Conservation (phyloP, 2,113 vertebrate genomes). For the Elephantulus edwardii region DNA sequence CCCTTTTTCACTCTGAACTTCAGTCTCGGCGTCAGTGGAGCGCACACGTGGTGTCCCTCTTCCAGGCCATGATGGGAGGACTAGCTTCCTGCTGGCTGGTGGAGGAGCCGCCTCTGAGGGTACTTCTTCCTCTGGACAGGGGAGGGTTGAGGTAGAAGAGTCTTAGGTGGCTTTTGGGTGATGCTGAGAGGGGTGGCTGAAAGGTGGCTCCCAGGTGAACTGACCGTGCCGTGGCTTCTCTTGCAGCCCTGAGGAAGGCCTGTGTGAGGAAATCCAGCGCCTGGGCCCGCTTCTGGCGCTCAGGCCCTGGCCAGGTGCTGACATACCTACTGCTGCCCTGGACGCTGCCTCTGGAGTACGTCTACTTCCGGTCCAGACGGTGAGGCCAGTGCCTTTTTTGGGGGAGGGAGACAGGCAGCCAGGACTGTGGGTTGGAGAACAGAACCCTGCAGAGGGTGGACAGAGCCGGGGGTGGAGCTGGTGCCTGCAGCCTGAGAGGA, state of each 20-base stretch:
- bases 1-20: not conserved
- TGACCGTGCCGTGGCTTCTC: not conserved
- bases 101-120: fast-evolving
- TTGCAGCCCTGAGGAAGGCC: constrained; percentile 9
- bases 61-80: fast-evolving
- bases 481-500: too few relatives aligned
- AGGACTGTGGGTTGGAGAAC: too few relatives aligned
- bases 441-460: not conserved
- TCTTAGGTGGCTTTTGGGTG: not conserved
- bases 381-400: not conserved
- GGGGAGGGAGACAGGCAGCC: not conserved
- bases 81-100: not conserved
- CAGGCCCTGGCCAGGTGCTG: not conserved
- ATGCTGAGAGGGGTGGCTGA: not conserved
- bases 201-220: not conserved
- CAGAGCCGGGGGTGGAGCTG: not conserved
- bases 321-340: constrained; percentile 50
- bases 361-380: constrained; percentile 51
- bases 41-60: fast-evolving
- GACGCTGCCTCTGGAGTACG: constrained; percentile 13
- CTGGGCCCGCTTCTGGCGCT: constrained; percentile 48
- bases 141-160: fast-evolving
- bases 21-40: not conserved
- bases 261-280: not conserved
- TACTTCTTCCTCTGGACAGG: not conserved